Evolutionary conservation across 2,113 vertebrate species (phyloP).

Genomic region (Ochotona curzoniae): DNA sequence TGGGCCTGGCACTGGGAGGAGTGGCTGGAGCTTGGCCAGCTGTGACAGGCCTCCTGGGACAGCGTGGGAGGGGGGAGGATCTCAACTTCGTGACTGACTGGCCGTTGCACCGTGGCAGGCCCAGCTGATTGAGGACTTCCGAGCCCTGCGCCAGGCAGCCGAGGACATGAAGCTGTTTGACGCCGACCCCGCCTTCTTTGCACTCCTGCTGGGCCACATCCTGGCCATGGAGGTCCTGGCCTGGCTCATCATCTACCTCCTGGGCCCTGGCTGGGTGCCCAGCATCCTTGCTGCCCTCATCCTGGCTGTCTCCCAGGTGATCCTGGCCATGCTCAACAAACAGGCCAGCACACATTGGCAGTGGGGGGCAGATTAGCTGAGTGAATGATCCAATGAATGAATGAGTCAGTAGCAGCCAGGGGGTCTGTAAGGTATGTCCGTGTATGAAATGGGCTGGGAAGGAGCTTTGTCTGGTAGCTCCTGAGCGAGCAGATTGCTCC

Average conservation of each 20-base stretch:
- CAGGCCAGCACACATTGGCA: not conserved
- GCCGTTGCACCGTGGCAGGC: conserved; percentile 71
- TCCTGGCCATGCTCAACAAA: not conserved
- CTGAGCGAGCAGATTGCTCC: not conserved
- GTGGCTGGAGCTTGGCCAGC: not conserved
- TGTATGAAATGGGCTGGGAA: not conserved
- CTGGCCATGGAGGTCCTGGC: conserved; percentile 89
- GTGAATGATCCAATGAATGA: not conserved
- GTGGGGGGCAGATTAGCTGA: not conserved
- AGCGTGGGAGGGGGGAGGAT: fast-evolving
- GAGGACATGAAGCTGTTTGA: conserved; percentile 87
- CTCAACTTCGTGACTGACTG: fast-evolving
- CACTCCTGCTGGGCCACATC: conserved; percentile 89
- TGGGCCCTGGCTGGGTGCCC: conserved; percentile 89
- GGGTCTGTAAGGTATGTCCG: not conserved
- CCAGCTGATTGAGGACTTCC: conserved; percentile 88
- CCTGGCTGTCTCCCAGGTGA: conserved; percentile 89
- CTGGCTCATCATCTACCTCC: conserved; percentile 86
- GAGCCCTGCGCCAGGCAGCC: conserved; percentile 81
- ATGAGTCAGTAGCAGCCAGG: not conserved
- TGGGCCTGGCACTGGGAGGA: not conserved
- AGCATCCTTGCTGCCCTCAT: conserved; percentile 85
- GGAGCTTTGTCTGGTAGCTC: not conserved
- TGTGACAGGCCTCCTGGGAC: not conserved
- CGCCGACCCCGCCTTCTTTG: conserved; percentile 87